Percentiles rank a stretch among this genome's conserved stretches.
Evolutionary conservation across 2,113 vertebrate species (phyloP).

Genomic region (Pavo muticus): DNA sequence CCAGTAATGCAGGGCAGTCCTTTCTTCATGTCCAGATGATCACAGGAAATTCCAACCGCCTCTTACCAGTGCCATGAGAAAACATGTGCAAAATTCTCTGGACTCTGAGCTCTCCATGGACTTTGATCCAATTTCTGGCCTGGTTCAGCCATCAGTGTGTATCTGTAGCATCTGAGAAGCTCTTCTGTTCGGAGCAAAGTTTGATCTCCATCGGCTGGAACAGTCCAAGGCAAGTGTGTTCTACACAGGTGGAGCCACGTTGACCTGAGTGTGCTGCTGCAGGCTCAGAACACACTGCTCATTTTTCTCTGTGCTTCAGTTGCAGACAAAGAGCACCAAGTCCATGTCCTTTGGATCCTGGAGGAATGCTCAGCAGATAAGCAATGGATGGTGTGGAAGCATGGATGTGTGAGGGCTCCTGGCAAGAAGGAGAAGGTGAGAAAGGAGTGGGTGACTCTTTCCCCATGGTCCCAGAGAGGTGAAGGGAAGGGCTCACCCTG

Average conservation of each 20-base stretch:
- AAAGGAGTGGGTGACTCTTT: not conserved
- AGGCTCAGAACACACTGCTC: not conserved
- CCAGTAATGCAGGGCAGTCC: not conserved
- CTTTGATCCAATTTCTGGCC: not conserved
- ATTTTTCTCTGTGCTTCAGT: not conserved
- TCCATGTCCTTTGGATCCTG: not conserved
- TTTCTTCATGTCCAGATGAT: not conserved
- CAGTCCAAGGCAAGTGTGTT: not conserved
- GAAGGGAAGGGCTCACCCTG: not conserved
- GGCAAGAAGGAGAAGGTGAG: not conserved
- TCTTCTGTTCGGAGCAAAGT: not conserved
- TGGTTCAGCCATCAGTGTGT: not conserved
- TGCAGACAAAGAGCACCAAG: not conserved
- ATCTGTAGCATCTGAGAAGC: not conserved
- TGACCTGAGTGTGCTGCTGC: accelerated
- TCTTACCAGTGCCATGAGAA: not conserved
- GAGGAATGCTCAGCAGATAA: not conserved
- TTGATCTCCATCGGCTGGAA: not conserved
- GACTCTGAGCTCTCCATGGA: not conserved
- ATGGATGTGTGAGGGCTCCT: not conserved
- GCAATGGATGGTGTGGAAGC: not conserved
- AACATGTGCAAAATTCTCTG: not conserved
- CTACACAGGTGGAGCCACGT: not conserved
- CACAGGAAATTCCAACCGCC: not conserved
- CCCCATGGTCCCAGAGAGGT: not conserved